Evolutionary conservation across 1,140 invertebrate genomes (phyloP), one percentile per base, ranked within the genome.

Genomic region (Belonocnema kinseyi): DNA sequence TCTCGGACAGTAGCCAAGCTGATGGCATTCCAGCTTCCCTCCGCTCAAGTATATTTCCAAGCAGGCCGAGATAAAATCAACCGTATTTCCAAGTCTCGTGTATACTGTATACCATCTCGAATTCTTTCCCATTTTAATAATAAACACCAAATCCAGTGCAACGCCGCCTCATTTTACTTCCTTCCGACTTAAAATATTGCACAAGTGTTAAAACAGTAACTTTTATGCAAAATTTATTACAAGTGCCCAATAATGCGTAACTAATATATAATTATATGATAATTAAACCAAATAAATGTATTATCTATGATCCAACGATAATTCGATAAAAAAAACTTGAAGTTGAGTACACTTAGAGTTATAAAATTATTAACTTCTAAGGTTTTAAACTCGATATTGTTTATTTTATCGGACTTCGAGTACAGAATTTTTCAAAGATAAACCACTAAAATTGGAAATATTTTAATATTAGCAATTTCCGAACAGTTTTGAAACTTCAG

Each of bases 61-160:
- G 66, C 73, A 77, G 77, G 77, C 77, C 71, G 77, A 21, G 72
- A 75, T 74, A 77, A 78, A 81, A 81, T 75, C 75, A 75, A 66
- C 73, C 73, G 75, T 80, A 75, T 76, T 81, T 79, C 77, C 77
- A 75, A 66, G 77, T 77, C 75, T 76, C 75, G 58, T 52, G 58
- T 50, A 50, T 56, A 75, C 70, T 52, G 58, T 50, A 50, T 56
- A 75, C 70, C 58, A 66, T 77, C 71, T 73, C 75, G 40, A 76
- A 81, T 77, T 77, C 75, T 75, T 77, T 72, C 70, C 75, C 10
- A 66, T 73, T 74, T 72, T 70, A 66, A 80, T 74, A 74, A 66
- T 72, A 71, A 74, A 74, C 70, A 70, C 70, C 52, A 56, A 14
- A 74, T 21, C n/a, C 16, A 14, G 19, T 73, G 17, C 46, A 17